Percentiles rank a stretch among this genome's conserved stretches.
phyloP scores from a whole-genome alignment of 2,113 vertebrate genomes.

The Alaudala cheleensis region DNA sequence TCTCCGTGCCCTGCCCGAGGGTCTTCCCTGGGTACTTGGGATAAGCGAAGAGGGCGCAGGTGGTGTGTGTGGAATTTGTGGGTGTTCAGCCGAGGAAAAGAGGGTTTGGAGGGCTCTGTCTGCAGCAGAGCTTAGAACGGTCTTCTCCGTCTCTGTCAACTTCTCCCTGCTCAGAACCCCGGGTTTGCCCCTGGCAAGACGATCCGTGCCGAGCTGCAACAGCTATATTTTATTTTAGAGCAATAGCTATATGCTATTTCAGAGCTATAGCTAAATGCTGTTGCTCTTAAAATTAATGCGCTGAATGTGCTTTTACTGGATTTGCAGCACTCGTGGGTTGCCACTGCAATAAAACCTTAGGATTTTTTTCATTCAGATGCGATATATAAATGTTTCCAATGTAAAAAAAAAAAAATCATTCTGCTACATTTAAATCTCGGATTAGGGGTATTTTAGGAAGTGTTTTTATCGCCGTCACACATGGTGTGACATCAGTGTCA shows the following conservation, averaged over 20 bases:
- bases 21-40: not conserved
- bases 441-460: not conserved
- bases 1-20: too few relatives aligned
- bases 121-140: not conserved
- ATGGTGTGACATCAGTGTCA: not conserved
- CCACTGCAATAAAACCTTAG: not conserved
- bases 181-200: not conserved
- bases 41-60: not conserved
- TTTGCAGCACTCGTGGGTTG: not conserved
- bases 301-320: not conserved
- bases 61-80: too few relatives aligned
- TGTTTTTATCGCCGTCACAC: not conserved
- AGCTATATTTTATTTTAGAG: not conserved
- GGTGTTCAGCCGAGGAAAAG: not conserved
- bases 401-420: not conserved
- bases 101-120: not conserved
- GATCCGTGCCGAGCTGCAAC: not conserved
- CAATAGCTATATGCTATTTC: accelerated
- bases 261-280: accelerated
- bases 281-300: accelerated
- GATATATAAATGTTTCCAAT: accelerated
- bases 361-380: not conserved
- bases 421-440: not conserved
- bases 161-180: not conserved
- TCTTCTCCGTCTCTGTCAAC: accelerated